phyloP scores from a whole-genome alignment of 2,113 vertebrate genomes.

The Emberiza fucata region DNA sequence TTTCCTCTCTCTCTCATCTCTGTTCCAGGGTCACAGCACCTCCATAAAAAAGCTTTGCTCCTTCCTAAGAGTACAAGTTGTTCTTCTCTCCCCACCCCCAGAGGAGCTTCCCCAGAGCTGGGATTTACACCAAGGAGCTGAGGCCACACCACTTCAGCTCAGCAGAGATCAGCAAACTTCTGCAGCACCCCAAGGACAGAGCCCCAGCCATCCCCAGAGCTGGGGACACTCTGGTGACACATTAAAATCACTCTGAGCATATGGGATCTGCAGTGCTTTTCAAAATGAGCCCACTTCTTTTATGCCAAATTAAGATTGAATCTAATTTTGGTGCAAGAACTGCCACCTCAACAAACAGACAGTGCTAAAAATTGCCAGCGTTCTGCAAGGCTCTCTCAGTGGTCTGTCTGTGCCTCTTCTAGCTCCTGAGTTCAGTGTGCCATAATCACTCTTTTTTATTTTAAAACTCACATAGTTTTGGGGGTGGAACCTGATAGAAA shows the following conservation, averaged over 20 bases:
- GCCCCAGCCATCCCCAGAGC: not conserved
- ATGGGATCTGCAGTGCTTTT: not conserved
- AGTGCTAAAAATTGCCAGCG: not conserved
- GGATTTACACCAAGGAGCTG: not conserved
- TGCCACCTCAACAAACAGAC: constrained; percentile 12
- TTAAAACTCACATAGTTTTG: not conserved
- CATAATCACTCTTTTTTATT: not conserved
- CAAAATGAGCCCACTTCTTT: constrained; percentile 39
- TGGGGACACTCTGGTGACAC: not conserved
- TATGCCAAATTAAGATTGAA: constrained; percentile 9
- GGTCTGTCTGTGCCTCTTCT: not conserved
- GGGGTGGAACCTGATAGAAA: not conserved
- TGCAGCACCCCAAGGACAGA: not conserved
- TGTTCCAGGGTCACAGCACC: not conserved
- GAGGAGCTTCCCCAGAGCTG: not conserved
- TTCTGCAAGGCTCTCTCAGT: not conserved
- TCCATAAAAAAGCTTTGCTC: not conserved
- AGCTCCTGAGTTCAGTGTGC: not conserved
- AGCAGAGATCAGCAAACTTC: not conserved
- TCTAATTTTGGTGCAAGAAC: constrained; percentile 50
- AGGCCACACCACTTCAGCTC: not conserved
- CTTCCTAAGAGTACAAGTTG: not conserved
- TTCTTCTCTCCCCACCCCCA: not conserved
- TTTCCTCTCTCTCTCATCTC: not conserved
- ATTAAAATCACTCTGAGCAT: not conserved